A percentile compares a stretch with the other conserved stretches of the same genome.
These are phyloP conservation scores for Altica lythri DNA, from an alignment of 2,888 invertebrate species.

Conservation along the genomic window DNA sequence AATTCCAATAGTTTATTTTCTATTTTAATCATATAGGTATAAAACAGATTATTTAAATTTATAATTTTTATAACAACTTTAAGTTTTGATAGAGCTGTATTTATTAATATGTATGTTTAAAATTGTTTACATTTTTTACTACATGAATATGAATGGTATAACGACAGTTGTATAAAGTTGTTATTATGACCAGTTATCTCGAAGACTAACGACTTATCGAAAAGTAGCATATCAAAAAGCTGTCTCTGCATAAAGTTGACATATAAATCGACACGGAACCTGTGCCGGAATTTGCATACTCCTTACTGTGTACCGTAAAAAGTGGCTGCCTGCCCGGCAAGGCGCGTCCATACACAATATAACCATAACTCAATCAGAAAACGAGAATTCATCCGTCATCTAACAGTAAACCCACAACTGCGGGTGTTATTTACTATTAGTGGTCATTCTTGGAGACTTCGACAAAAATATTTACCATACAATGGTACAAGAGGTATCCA, in stretches of 20 bases:
- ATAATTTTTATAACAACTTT: too few relatives aligned
- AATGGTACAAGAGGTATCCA: conserved; percentile 35
- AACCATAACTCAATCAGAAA: conserved; percentile 40
- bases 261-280: conserved; percentile 37
- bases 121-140: too few relatives aligned
- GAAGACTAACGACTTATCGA: conserved; percentile 2
- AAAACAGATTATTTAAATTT: too few relatives aligned
- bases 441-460: conserved; percentile 35
- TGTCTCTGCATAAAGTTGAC: conserved; percentile 28
- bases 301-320: conserved; percentile 29
- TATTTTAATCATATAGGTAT: too few relatives aligned
- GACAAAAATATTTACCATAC: conserved; percentile 41
- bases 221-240: conserved; percentile 10
- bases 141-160: too few relatives aligned
- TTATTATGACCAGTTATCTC: neutral
- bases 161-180: neutral
- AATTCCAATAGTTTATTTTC: too few relatives aligned
- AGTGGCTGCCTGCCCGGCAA: conserved; percentile 26
- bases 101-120: too few relatives aligned
- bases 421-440: conserved; percentile 41
- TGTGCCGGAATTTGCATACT: conserved; percentile 38
- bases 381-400: conserved; percentile 42
- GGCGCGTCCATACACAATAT: conserved; percentile 38
- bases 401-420: conserved; percentile 40
- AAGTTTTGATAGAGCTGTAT: too few relatives aligned